Base-by-base conservation (phyloP, 2,797 vertebrate species). In the Anguilla pacifica region DNA sequence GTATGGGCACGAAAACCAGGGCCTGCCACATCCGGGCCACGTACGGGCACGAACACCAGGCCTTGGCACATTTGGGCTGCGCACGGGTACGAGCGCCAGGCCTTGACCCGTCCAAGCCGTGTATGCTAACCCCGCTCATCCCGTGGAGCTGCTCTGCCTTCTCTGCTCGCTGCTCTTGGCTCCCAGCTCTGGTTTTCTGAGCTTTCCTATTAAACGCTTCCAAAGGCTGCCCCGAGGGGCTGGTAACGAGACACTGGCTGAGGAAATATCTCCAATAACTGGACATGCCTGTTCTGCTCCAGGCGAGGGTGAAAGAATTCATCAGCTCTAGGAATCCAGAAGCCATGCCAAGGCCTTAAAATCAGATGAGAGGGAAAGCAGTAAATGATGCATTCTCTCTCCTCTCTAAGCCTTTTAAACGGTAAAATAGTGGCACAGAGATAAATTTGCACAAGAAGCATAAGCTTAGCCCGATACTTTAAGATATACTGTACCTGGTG, bases 251-350 rank as follows among this genome's bases (percentile, higher is more conserved):
- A 74, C 70, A 15, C 70, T 74, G 70, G 6, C 70, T 74, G 70
- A 74, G 70, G 70, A 74, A 39, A 35, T 74, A 35, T 35, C 70
- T 74, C 25, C 70, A 74, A 72, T 72, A 72, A 72, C 67, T 72
- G 70, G 70, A 74, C 70, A 3, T 74, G 70, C 31, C 28, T 35
- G 70, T 74, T 39, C 31, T 39, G 70, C 70, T 74, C 9, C 31
- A 74, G 70, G 70, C 70, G 0, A 74, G 31, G 31, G 70, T 5
- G 31, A 74, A 74, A 74, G 70, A 39, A 74, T 74, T 74, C 35
- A 74, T 74, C 31, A 74, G 70, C 70, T 28, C 13, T 3, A 74
- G 31, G 70, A 74, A 74, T 74, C 70, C 31, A 3, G 15, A 10
- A 3, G 31, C 70, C 28, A 35, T 74, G 70, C 70, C 70, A 74